Base-by-base conservation (phyloP, 2,888 invertebrate species). In the Muscina levida region DNA sequence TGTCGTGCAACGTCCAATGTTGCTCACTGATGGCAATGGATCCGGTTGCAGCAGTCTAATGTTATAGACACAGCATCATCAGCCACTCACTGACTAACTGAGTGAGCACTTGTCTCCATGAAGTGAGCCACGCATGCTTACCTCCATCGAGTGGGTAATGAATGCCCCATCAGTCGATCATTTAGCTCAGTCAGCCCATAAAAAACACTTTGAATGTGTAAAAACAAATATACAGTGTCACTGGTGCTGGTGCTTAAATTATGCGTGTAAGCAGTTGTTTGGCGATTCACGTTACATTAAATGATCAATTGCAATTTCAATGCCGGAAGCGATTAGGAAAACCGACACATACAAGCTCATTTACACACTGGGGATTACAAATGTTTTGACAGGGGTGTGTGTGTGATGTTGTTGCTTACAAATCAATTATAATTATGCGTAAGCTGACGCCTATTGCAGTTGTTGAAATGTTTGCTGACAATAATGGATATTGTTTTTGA, bases 171-270 rank as follows among this genome's bases (percentile, higher is more conserved):
- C 31, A 39, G 2, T 62, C 19, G 31, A 31, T 31, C 8, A 8
- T 31, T 8, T 3, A 31, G 31, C 13, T 22, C 42, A 62, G 62
- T 4, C 42, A 62, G 39, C n/a, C 42, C 22, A 62, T 59, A 62
- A 62, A 42, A 39, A 22, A 39, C 22, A 26, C 13, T 17, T 13
- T 10, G 24, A 53, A 68, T 66, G 31, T 72, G 71, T 68, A 71
- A 77, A 77, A 68, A 37, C n/a, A n/a, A 72, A 72, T 17, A 72
- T 77, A 66, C 44, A 76, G 51, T 75, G 74, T 65, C 68, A 72
- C 56, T 65, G 11, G 26, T 48, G 72, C 66, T 31, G 68, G 72
- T 68, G 66, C 70, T 77, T 77, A 81, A 74, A 81, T 81, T 62
- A 81, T 53, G 68, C 68, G 68, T 68, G 10, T 22, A 39, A 42